Evolutionary conservation across 64 coral and sea anemone genomes (phyloP), one percentile per base, ranked within the genome.

Genomic region (Pachyseris speciosa): DNA sequence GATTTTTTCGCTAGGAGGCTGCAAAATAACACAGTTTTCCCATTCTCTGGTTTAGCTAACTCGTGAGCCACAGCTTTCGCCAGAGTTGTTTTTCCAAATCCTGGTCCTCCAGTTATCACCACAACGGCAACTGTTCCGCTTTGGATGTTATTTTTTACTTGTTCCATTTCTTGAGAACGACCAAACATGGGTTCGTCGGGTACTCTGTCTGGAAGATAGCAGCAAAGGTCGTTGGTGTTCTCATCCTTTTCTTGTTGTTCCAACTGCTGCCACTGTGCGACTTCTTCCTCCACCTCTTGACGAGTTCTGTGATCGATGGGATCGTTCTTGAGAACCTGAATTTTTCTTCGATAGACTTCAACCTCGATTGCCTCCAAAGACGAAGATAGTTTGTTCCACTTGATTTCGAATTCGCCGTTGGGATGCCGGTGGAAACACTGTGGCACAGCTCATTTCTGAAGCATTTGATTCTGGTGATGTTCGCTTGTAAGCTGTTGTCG

Each of bases 11-110:
- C 64, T 20, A n/a, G 15, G 15, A 91, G 50, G 33, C 32, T 31
- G 41, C 80, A 85, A 38, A 75, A 92, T 16, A 47, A n/a, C 6
- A 85, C 57, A 61, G 29, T 63, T 57, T 0, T 59, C 15, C 48
- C 38, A 22, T 66, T 36, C 10, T 84, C 55, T 9, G 30, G 8
- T 9, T 36, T 59, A 0, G 27, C 29, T 12, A 92, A 12, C 17
- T 61, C 15, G 22, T 85, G 80, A 64, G 52, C 79, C 26, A 74
- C 90, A 43, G 37, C 34, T 37, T 74, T 92, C 2, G 80, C 80
- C 80, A 76, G 47, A 50, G 90, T 69, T 7, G 90, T 92, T 72
- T 92, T 92, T 27, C 90, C 80, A 83, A 69, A 90, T 28, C 88
- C 88, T 37, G 88, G 88, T 11, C 88, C 88, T 7, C 88, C 88